Evolutionary conservation across 2,888 invertebrate species (phyloP), one percentile per base, ranked within the genome.

Genomic region (Tenthredo mesomela): DNA sequence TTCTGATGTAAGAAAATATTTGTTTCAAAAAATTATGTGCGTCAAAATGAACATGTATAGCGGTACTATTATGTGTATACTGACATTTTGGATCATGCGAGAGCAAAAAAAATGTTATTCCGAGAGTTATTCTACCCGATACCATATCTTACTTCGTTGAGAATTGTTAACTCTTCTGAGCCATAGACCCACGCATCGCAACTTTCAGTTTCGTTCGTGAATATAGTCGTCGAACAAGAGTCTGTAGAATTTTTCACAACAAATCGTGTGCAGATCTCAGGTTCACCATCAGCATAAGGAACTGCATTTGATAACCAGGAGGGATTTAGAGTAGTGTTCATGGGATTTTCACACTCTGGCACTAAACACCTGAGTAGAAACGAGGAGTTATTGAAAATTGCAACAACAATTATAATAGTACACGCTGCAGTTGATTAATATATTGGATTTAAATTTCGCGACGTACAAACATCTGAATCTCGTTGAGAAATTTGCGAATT

Each of bases 141-240:
- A 73, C 29, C 21, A 10, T 15, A 10, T 15, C 80, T 95, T 89
- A 96, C 96, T 94, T 96, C 96, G 88, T 95, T 96, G 0, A 95
- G 94, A 87, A 96, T 95, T 75, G 96, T 96, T 77, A 94, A 93
- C 90, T 90, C 90, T 15, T 95, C 93, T 15, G 93, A 92, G 87
- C 95, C 95, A 89, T 95, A 96, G 33, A 96, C 90, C 86, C 95
- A 93, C n/a, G 92, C 90, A 18, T 94, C 92, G 88, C 96, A 96
- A 0, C 91, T 89, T 84, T 94, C 90, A 0, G 93, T 93, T 15
- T 87, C 87, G 88, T 93, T 93, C 87, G 93, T 92, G 89, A 95
- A 95, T 85, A 93, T 91, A 67, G 85, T 87, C 1, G 88, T 87
- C 2, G 91, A 88, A 87, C 96, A 95, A 80, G 88, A 82, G 75